These are phyloP conservation scores for Stegodyphus mimosarum DNA, from an alignment of 1,140 invertebrate species.

Conservation along the genomic window DNA sequence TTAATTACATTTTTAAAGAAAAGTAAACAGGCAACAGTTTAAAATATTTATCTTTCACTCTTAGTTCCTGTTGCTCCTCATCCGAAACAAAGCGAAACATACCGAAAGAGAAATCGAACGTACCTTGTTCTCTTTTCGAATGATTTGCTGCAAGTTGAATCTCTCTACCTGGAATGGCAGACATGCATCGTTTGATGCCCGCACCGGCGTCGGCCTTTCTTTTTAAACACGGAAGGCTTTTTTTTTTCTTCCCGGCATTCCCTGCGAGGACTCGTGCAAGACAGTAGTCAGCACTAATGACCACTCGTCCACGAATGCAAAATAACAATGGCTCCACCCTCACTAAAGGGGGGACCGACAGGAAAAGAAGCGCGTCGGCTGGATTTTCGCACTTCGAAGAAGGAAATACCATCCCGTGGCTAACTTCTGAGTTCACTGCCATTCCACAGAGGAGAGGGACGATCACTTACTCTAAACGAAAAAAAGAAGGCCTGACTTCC, in stretches of 20 bases:
- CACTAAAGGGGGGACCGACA: too few species aligned
- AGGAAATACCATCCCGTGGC: too few species aligned
- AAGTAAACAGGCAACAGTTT: not conserved
- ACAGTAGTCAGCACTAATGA: conserved; percentile 23
- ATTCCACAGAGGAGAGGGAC: too few species aligned
- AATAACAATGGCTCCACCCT: not conserved
- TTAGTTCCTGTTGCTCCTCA: not conserved
- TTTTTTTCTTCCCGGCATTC: conserved; percentile 23
- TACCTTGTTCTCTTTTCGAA: not conserved
- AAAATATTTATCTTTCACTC: not conserved
- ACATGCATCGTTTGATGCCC: conserved; percentile 22
- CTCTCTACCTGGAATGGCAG: not conserved
- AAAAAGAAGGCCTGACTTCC: too few species aligned
- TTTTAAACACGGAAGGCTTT: conserved; percentile 40
- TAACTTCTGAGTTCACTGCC: too few species aligned
- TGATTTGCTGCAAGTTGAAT: not conserved
- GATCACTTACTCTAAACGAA: too few species aligned
- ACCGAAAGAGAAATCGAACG: not conserved
- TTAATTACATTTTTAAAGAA: too few species aligned
- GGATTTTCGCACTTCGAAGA: too few species aligned
- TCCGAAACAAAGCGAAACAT: not conserved
- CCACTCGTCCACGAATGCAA: not conserved
- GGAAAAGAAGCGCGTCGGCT: too few species aligned
- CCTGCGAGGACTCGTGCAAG: conserved; percentile 8
- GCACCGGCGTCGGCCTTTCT: not conserved